Percentiles rank a stretch among this genome's conserved stretches.
Conservation (phyloP, 2,888 invertebrate species). For the Agriopis leucophaearia region DNA sequence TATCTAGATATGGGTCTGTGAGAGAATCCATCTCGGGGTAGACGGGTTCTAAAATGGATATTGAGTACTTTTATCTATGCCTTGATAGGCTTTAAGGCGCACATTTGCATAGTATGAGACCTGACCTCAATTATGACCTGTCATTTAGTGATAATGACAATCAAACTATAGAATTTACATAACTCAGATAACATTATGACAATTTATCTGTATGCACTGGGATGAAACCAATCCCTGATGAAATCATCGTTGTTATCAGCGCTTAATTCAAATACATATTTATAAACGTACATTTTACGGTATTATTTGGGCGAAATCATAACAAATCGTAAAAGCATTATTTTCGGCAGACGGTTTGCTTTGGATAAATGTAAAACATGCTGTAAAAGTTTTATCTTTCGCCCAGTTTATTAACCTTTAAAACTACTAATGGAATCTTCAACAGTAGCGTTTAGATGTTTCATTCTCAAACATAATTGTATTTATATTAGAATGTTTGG, state of each 20-base stretch:
- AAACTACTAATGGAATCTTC: not conserved
- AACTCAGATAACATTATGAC: not conserved
- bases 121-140: too few species aligned
- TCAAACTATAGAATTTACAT: conserved; percentile 4
- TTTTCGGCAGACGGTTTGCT: conserved; percentile 10
- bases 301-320: conserved; percentile 12
- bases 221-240: conserved; percentile 5
- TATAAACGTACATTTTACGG: not conserved
- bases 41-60: too few species aligned
- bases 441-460: not conserved
- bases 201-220: not conserved
- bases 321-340: conserved; percentile 27
- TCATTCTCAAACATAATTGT: too few species aligned
- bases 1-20: too few species aligned
- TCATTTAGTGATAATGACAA: not conserved
- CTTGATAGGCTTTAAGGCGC: too few species aligned
- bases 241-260: not conserved
- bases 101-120: too few species aligned
- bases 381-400: conserved; percentile 16
- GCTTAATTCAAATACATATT: not conserved
- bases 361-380: conserved; percentile 3
- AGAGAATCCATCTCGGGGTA: too few species aligned
- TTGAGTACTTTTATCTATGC: too few species aligned
- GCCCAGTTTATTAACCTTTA: conserved; percentile 16
- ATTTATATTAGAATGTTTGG: not conserved